Percentiles rank a stretch among this genome's conserved stretches.
Evolutionary conservation across 2,113 vertebrate genomes (phyloP).

Genomic region (Cricetomys ansorgei): DNA sequence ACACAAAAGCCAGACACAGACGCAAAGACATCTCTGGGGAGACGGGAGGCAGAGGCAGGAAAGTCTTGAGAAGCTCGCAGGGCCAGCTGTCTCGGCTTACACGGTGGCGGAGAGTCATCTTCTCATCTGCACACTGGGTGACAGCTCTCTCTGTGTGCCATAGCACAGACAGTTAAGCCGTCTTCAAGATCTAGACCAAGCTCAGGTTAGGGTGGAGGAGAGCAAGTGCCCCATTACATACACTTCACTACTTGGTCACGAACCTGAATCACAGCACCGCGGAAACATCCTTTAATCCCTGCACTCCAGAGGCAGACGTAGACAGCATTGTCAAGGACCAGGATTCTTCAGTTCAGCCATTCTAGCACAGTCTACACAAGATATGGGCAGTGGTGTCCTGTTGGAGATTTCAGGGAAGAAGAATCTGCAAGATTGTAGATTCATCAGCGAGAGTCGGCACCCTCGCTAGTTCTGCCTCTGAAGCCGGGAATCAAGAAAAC

Average conservation of each 20-base stretch:
- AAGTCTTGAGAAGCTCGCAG: neutral
- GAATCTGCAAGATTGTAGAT: slow-evolving; percentile 60
- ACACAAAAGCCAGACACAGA: no score
- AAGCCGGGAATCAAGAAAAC: neutral
- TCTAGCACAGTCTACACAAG: slow-evolving; percentile 25
- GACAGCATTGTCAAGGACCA: slow-evolving; percentile 35
- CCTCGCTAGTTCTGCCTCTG: neutral
- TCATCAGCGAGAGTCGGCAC: neutral
- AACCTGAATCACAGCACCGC: neutral
- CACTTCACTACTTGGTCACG: slow-evolving; percentile 1
- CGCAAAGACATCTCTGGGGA: neutral
- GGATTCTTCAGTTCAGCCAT: slow-evolving; percentile 5
- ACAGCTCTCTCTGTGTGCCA: no score
- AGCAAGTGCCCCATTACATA: neutral
- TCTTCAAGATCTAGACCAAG: slow-evolving; percentile 12
- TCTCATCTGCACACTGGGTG: neutral
- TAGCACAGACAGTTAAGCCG: neutral
- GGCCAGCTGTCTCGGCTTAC: neutral
- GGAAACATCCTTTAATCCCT: no score
- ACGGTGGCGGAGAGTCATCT: neutral
- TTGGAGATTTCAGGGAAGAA: slow-evolving; percentile 41
- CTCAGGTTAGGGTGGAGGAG: slow-evolving; percentile 46
- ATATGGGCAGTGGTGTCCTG: slow-evolving; percentile 26
- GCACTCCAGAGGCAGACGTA: no score
- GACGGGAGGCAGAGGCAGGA: neutral